Percentiles rank a stretch among this genome's conserved stretches.
Evolutionary conservation across 2,888 invertebrate genomes (phyloP).

Genomic region (Schrankia costaestrigalis): DNA sequence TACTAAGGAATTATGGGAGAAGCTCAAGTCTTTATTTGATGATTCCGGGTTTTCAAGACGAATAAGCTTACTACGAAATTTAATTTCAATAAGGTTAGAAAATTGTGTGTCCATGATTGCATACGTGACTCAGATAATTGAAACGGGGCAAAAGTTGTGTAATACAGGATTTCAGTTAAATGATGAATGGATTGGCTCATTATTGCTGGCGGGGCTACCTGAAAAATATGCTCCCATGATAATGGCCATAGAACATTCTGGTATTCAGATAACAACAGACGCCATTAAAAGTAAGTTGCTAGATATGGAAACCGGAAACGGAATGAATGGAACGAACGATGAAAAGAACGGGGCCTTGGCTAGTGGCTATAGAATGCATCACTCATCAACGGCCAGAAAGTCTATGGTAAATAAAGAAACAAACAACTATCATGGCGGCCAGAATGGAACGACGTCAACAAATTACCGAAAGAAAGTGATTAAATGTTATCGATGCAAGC

Average conservation of each 20-base stretch:
- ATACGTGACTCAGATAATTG: slow-evolving; percentile 29
- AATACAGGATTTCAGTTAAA: slow-evolving; percentile 26
- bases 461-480: background rate
- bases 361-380: slow-evolving; percentile 2
- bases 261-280: slow-evolving; percentile 9
- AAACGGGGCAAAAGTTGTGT: slow-evolving; percentile 21
- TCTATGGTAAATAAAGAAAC: slow-evolving; percentile 1
- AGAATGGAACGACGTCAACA: background rate
- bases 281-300: slow-evolving; percentile 2
- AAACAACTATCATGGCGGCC: background rate
- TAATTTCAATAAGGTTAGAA: slow-evolving; percentile 15
- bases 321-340: background rate
- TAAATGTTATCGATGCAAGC: slow-evolving; percentile 18
- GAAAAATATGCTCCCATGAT: slow-evolving; percentile 13
- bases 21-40: slow-evolving; percentile 8
- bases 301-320: slow-evolving; percentile 4
- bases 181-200: slow-evolving; percentile 29
- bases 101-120: slow-evolving; percentile 13
- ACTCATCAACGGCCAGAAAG: too few relatives aligned
- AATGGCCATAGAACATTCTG: slow-evolving; percentile 20
- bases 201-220: slow-evolving; percentile 20
- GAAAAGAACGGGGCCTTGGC: slow-evolving; percentile 3
- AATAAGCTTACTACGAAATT: slow-evolving; percentile 12
- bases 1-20: slow-evolving; percentile 9
- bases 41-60: slow-evolving; percentile 9